Evolutionary conservation across 1,140 invertebrate species (phyloP).

Genomic region (Lutraria rhynchaena): DNA sequence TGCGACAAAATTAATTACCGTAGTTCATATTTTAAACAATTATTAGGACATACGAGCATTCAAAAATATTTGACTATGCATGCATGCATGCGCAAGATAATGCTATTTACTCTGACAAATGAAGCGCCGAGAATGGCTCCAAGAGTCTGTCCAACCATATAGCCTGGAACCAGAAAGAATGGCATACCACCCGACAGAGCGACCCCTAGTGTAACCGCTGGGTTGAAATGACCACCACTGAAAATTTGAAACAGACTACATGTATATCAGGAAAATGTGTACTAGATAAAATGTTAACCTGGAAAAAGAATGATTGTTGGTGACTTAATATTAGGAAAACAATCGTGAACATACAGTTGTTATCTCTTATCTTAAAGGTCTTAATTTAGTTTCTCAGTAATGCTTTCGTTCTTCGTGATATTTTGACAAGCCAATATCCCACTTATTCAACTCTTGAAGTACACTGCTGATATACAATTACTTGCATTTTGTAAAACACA

Average conservation of each 20-base stretch:
- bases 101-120: slow-evolving; percentile 72
- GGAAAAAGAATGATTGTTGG: background rate
- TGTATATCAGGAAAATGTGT: background rate
- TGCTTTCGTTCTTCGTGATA: too few species aligned
- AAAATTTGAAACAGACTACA: slow-evolving; percentile 52
- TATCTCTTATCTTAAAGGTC: too few species aligned
- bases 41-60: too few species aligned
- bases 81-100: background rate
- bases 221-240: slow-evolving; percentile 82
- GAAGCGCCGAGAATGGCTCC: slow-evolving; percentile 79
- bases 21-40: too few species aligned
- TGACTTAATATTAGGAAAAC: background rate
- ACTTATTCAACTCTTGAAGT: too few species aligned
- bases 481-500: too few species aligned
- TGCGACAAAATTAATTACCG: too few species aligned
- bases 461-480: too few species aligned
- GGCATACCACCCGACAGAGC: slow-evolving; percentile 73
- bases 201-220: slow-evolving; percentile 79
- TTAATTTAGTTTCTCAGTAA: too few species aligned
- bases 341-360: background rate
- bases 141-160: slow-evolving; percentile 76
- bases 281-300: too few species aligned
- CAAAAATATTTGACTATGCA: too few species aligned
- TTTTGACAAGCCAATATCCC: too few species aligned
- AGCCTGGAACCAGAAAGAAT: slow-evolving; percentile 66